A percentile compares a stretch with the other conserved stretches of the same genome.
Conservation (phyloP, 1,140 invertebrate species). For the Danaus plexippus region DNA sequence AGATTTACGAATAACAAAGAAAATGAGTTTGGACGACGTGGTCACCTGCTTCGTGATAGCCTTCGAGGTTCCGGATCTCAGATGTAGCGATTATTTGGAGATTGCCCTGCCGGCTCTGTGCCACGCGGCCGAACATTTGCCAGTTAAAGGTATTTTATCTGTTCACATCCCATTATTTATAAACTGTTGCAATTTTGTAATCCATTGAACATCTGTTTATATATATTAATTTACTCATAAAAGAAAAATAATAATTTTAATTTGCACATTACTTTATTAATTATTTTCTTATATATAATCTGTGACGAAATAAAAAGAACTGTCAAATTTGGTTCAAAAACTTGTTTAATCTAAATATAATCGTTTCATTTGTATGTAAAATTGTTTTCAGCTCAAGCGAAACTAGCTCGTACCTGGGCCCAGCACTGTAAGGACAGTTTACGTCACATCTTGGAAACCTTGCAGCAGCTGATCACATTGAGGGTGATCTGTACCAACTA, state of each 20-base stretch:
- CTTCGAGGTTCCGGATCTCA: conserved; percentile 89
- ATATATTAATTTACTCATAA: too few relatives aligned
- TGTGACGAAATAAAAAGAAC: too few relatives aligned
- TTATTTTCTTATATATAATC: too few relatives aligned
- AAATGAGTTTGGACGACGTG: conserved; percentile 71
- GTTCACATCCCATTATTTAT: too few relatives aligned
- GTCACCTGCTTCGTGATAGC: conserved; percentile 89
- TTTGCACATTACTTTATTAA: too few relatives aligned
- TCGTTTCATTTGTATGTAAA: neutral
- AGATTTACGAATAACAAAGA: conserved; percentile 77
- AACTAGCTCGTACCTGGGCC: conserved; percentile 85
- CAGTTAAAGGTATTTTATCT: conserved; percentile 68
- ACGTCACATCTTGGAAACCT: conserved; percentile 80
- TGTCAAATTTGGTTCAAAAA: too few relatives aligned
- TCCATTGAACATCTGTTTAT: too few relatives aligned
- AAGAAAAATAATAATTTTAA: too few relatives aligned
- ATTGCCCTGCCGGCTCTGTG: conserved; percentile 86
- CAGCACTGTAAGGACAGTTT: conserved; percentile 79
- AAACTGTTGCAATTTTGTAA: too few relatives aligned
- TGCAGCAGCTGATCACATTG: conserved; percentile 91
- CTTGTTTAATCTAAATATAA: too few relatives aligned
- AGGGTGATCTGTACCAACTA: conserved; percentile 84
- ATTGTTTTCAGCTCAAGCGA: conserved; percentile 77
- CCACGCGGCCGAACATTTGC: conserved; percentile 81
- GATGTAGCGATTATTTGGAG: conserved; percentile 84